Base-by-base conservation (phyloP, 2,113 vertebrate species). In the Lasiurus borealis region DNA sequence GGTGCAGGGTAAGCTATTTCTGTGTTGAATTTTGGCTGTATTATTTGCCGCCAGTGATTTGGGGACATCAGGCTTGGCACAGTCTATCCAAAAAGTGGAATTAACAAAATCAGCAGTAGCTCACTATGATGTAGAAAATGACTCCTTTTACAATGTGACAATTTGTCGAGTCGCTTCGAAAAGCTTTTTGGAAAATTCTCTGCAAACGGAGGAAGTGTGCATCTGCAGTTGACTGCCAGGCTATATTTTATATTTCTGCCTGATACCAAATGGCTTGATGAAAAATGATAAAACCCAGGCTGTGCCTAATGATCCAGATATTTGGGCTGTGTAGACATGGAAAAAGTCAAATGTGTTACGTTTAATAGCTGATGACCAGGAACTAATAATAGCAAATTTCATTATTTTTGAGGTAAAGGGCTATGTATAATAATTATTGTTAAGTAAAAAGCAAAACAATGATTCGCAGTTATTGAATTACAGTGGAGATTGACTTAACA, bases 401-500 rank as follows among this genome's bases (percentile, higher is more conserved):
- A 96, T 97, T 98, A 95, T 36, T 85, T 90, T 93, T 71, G 86
- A 98, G 90, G 96, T 96, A 92, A 97, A 98, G 88, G 91, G 82
- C 95, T 97, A 77, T 90, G 97, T 89, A 87, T 97, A 96, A 97
- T 98, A 98, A 98, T 98, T 97, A 97, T 96, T 97, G 97, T 97
- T 98, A 96, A 98, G 94, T 96, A 97, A 97, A 97, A 97, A 91
- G 95, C 62, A 98, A 98, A 64, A 64, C 25, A 96, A 93, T 97
- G 96, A 97, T 97, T 98, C 98, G 93, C 93, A 97, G 96, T 98
- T 98, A 98, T 98, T 98, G 98, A 97, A 98, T 98, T 98, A 98
- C 98, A 97, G 97, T 98, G 91, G 94, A 95, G 97, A 98, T 98
- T 98, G 98, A 98, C 98, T 98, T 98, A 98, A 98, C 97, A 98